A percentile compares a stretch with the other conserved stretches of the same genome.
Conservation (phyloP, 2,113 vertebrate genomes). For the Hylia prasina region DNA sequence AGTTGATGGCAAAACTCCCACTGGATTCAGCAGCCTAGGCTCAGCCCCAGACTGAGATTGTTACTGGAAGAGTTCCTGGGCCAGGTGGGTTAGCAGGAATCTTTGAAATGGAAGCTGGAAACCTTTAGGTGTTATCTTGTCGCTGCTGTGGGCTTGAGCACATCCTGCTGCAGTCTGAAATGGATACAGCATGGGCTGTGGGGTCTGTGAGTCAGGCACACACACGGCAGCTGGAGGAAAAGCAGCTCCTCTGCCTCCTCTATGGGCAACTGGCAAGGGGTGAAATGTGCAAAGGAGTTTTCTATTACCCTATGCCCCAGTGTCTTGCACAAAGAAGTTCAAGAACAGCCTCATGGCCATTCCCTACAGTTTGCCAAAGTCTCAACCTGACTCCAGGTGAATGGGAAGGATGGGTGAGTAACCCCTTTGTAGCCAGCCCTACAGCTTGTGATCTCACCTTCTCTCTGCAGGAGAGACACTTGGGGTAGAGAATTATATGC, state of each 20-base stretch:
- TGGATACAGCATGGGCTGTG: background rate
- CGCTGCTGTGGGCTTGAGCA: background rate
- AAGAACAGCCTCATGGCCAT: background rate
- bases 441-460: background rate
- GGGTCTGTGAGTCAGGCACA: background rate
- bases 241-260: background rate
- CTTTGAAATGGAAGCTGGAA: constrained; percentile 41
- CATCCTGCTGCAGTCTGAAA: background rate
- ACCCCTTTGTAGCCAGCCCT: fast-evolving
- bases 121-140: constrained; percentile 31
- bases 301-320: background rate
- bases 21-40: constrained; percentile 23
- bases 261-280: background rate
- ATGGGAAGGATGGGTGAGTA: background rate
- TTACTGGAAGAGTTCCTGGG: constrained; percentile 31
- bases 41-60: constrained; percentile 15
- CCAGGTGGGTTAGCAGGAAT: background rate
- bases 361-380: constrained; percentile 22
- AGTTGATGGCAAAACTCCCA: constrained; percentile 48
- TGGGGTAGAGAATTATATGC: background rate
- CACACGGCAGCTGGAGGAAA: background rate
- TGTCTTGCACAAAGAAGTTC: background rate
- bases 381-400: background rate
- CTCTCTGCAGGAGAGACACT: background rate
- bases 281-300: background rate